These are phyloP conservation scores for Cerastis leucographa DNA, from an alignment of 2,888 invertebrate genomes.

Conservation along the genomic window DNA sequence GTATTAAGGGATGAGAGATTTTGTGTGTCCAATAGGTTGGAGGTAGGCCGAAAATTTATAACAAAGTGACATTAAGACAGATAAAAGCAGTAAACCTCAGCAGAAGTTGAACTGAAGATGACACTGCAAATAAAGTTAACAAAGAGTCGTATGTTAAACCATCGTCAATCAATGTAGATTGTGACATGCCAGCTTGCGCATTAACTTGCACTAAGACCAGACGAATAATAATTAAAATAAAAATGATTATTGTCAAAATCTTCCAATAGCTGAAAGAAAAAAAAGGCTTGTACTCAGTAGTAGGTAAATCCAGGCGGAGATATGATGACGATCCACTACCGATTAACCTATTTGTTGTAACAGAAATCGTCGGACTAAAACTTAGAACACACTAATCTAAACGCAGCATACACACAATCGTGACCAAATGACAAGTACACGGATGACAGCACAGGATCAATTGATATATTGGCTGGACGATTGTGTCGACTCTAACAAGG, in stretches of 20 bases:
- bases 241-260: not conserved
- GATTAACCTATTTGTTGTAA: not conserved
- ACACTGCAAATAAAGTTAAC: not conserved
- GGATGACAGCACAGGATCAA: conserved; percentile 51
- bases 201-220: not conserved
- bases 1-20: not conserved
- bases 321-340: not conserved
- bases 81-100: not conserved
- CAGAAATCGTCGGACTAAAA: conserved; percentile 1
- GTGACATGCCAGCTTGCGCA: not conserved
- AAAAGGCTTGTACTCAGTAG: not conserved
- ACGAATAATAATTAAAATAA: not conserved
- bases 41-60: not conserved
- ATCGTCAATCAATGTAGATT: not conserved
- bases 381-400: not conserved
- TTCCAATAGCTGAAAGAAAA: not conserved
- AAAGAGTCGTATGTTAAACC: not conserved
- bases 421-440: conserved; percentile 26
- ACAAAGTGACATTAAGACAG: not conserved
- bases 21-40: not conserved
- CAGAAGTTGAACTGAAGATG: not conserved
- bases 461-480: conserved; percentile 43
- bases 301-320: not conserved
- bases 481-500: conserved; percentile 46
- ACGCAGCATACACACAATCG: conserved; percentile 35